Base-by-base conservation (phyloP, 2,797 vertebrate species). In the Silurus aristotelis region DNA sequence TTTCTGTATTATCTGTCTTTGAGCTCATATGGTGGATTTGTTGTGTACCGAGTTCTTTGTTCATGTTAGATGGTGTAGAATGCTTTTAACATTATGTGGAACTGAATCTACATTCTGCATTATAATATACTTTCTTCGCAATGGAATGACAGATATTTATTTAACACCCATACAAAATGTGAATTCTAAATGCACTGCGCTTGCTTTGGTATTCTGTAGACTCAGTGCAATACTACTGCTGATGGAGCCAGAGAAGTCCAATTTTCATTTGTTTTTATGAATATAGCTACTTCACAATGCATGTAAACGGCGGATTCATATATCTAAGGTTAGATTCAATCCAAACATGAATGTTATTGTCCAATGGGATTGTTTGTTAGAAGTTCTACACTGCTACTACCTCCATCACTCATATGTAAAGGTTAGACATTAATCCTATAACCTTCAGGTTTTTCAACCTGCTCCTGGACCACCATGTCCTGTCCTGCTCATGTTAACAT, bases 1-100 rank as follows among this genome's bases (percentile, higher is more conserved):
- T 87, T 89, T 89, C 86, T 85, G 86, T 86, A 87, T 83, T 75
- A 87, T 85, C 81, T 83, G 66, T 68, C 71, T 88, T 80, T 43
- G 61, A 85, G 77, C 66, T 84, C 81, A 83, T 82, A 71, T 80
- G 70, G 72, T 82, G 82, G 76, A 85, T 83, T 86, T 86, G 84
- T 86, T 82, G 58, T 85, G 75, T 85, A 55, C 68, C 75, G 81
- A 55, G 75, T 67, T 86, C 17, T 61, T 80, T 83, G 75, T 83
- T 83, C 84, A 38, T 70, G 80, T 70, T 81, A 80, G 78, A 85
- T 80, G 81, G 72, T 76, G 82, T 79, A 43, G 78, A 79, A 80
- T 88, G 58, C 10, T 63, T 66, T 87, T 86, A 77, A 72, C 70
- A 83, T 83, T 79, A 84, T 87, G 83, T 17, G 12, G 48, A 27